phyloP scores from a whole-genome alignment of 1,140 invertebrate species.

The Drosophila nigromelanica region DNA sequence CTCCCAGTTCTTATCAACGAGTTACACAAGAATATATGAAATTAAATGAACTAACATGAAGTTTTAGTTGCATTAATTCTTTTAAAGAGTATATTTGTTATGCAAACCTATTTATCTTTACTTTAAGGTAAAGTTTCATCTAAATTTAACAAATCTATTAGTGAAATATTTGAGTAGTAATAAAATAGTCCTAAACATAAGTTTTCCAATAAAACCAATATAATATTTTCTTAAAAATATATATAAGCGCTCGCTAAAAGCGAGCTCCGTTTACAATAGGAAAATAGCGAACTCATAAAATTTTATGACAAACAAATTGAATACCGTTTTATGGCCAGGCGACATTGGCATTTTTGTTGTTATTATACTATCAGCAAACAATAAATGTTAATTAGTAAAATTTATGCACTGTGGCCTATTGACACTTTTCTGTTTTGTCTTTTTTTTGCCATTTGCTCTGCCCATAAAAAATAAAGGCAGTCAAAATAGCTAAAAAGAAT shows the following conservation, averaged over 20 bases:
- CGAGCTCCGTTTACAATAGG: conserved; percentile 33
- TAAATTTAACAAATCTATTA: too few relatives aligned
- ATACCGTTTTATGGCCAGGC: conserved; percentile 55
- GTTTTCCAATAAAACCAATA: too few relatives aligned
- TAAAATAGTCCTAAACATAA: too few relatives aligned
- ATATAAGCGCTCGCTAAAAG: background rate
- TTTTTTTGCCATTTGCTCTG: conserved; percentile 31
- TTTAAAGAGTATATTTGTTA: too few relatives aligned
- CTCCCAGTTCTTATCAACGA: conserved; percentile 42
- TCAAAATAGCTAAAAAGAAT: conserved; percentile 42
- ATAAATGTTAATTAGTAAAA: conserved; percentile 80
- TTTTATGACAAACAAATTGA: conserved; percentile 71
- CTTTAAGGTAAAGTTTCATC: too few relatives aligned
- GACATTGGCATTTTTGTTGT: conserved; percentile 18
- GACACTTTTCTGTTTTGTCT: conserved; percentile 59
- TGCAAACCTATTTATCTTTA: too few relatives aligned
- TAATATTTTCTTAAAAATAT: too few relatives aligned
- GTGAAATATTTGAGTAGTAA: too few relatives aligned
- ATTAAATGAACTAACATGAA: too few relatives aligned
- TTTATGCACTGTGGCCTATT: conserved; percentile 72
- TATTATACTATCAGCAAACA: conserved; percentile 65
- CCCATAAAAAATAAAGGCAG: conserved; percentile 40
- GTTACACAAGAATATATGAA: background rate
- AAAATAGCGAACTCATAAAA: conserved; percentile 62
- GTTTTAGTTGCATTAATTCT: too few relatives aligned